Percentiles rank a stretch among this genome's conserved stretches.
Evolutionary conservation across 2,888 invertebrate species (phyloP).

Genomic region (Dyspetes luteomarginatus): DNA sequence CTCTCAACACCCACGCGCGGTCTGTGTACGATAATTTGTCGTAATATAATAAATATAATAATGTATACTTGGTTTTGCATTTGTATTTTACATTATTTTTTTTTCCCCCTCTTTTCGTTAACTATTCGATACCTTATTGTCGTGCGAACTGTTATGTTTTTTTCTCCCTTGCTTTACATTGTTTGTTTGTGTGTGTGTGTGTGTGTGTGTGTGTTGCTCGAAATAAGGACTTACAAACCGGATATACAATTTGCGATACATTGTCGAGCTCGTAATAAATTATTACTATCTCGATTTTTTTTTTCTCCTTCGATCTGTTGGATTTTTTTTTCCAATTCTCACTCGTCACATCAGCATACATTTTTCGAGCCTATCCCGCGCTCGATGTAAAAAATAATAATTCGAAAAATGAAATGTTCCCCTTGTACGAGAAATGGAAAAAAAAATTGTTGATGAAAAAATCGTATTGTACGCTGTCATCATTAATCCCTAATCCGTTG

Average conservation of each 20-base stretch:
- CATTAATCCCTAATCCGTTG: slow-evolving; percentile 71
- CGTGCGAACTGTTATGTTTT: slow-evolving; percentile 81
- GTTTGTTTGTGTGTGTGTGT: not conserved
- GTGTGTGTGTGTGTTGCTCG: slow-evolving; percentile 39
- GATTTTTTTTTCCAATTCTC: slow-evolving; percentile 3
- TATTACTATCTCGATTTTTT: slow-evolving; percentile 16
- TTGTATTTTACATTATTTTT: slow-evolving; percentile 82
- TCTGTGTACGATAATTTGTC: slow-evolving; percentile 74
- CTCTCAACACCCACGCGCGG: slow-evolving; percentile 49
- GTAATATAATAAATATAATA: slow-evolving; percentile 82
- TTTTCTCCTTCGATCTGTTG: slow-evolving; percentile 15
- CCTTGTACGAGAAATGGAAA: not conserved
- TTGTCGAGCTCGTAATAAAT: slow-evolving; percentile 45
- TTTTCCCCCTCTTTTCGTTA: slow-evolving; percentile 77
- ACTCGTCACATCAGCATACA: slow-evolving; percentile 28
- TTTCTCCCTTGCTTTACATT: not conserved
- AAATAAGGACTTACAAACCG: slow-evolving; percentile 42
- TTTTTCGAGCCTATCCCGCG: slow-evolving; percentile 13
- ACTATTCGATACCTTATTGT: slow-evolving; percentile 83
- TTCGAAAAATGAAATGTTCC: no score
- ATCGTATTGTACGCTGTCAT: slow-evolving; percentile 69
- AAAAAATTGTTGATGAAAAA: slow-evolving; percentile 34
- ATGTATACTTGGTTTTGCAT: slow-evolving; percentile 81
- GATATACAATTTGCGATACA: slow-evolving; percentile 49
- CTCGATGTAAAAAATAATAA: slow-evolving; percentile 10